Base-by-base conservation (phyloP, 2,797 vertebrate genomes). In the Sebastes miniatus region DNA sequence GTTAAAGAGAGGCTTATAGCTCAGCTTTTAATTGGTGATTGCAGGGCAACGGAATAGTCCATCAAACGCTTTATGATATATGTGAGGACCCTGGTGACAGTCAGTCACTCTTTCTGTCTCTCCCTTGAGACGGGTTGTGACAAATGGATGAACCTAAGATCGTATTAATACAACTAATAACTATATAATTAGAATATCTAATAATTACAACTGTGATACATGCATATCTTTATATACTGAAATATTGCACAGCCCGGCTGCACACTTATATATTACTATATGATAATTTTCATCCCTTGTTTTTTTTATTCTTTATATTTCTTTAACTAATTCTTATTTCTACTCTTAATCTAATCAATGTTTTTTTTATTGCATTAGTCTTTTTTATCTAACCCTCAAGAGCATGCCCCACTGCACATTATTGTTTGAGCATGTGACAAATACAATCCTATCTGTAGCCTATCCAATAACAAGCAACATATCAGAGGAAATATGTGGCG, bases 1-100 rank as follows among this genome's bases (percentile, higher is more conserved):
- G 62, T 32, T 75, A 59, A 24, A 77, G 47, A 70, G 43, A 81
- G 29, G 47, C 47, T 85, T 59, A 78, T 77, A 63, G 12, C 71
- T 63, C 12, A 24, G 27, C 68, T 76, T 73, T 73, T 58, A 71
- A 79, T 62, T 79, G n/a, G 83, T 66, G 65, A 71, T 27, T 66
- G 59, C 50, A 65, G 54, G 39, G 25, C 24, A 67, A 34, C 2
- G 24, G 7, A 63, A 18, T 43, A 36, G 56, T 31, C 16, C 32
- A 50, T 56, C 8, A 10, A 36, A 61, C 0, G 9, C 34, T 57
- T 69, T 43, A 22, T 54, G 29, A 59, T 24, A 43, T 16, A 31
- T 32, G 24, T 22, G 24, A 29, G 25, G 47, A 27, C 10, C 27
- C 32, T 66, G 47, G 6, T 25, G 71, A 54, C 29, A 52, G 36